Conservation (phyloP, 1,140 invertebrate genomes). For the Chironomus tepperi region DNA sequence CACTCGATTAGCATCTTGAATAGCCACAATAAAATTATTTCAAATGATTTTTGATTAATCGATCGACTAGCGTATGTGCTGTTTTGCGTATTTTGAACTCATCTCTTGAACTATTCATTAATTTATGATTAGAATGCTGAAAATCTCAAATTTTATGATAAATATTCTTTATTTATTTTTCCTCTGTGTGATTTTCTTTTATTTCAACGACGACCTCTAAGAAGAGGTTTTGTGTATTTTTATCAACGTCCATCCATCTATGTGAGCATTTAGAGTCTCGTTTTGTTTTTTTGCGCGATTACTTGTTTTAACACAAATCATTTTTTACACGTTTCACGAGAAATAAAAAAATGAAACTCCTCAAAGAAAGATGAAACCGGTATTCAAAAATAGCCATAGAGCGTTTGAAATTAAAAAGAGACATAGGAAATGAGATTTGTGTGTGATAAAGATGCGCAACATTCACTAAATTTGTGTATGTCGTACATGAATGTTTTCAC, state of each 20-base stretch:
- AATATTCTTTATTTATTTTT: too few species aligned
- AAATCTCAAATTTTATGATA: too few species aligned
- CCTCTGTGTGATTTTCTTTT: too few species aligned
- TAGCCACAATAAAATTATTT: too few species aligned
- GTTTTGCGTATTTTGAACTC: too few species aligned
- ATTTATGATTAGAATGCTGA: too few species aligned
- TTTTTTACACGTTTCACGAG: not conserved
- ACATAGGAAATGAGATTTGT: not conserved
- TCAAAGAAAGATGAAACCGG: not conserved
- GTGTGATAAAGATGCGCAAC: not conserved
- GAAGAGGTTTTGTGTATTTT: not conserved
- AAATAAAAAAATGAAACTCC: not conserved
- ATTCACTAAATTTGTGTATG: not conserved
- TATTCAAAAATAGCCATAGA: slow-evolving; percentile 15
- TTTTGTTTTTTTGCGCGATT: not conserved
- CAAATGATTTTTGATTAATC: too few species aligned
- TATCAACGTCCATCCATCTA: not conserved
- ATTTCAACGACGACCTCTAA: not conserved
- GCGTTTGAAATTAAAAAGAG: not conserved
- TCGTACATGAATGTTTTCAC: not conserved
- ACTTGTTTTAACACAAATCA: not conserved
- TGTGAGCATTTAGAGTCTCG: not conserved
- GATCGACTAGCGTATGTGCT: too few species aligned
- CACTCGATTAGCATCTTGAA: too few species aligned
- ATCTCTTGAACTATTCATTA: too few species aligned